These are phyloP conservation scores for Andrena trimmerana DNA, from an alignment of 2,888 invertebrate species.

Conservation along the genomic window DNA sequence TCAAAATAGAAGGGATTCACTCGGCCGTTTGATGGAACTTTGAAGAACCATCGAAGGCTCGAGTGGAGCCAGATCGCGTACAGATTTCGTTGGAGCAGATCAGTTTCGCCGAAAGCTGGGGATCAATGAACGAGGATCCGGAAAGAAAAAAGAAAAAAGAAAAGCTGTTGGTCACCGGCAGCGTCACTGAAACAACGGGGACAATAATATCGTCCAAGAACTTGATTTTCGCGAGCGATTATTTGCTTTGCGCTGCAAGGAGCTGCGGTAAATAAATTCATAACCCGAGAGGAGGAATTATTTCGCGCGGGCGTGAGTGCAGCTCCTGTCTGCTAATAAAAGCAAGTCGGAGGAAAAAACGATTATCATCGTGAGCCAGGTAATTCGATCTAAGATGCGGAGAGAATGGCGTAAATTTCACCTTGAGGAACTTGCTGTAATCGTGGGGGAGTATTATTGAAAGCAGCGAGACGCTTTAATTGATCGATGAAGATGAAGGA, in stretches of 20 bases:
- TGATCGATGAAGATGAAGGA: neutral
- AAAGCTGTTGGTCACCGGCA: neutral
- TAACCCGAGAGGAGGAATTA: no score
- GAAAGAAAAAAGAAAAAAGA: neutral
- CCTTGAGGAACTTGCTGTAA: neutral
- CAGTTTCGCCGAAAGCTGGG: neutral
- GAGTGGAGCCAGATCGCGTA: neutral
- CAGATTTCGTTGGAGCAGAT: neutral
- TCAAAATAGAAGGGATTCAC: neutral
- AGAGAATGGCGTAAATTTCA: neutral
- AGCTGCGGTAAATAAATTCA: slow-evolving; percentile 28
- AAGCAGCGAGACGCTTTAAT: neutral
- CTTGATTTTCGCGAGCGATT: slow-evolving; percentile 6
- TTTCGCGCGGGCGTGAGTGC: no score
- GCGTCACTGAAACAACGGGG: slow-evolving; percentile 16
- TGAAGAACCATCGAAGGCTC: neutral
- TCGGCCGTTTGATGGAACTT: neutral
- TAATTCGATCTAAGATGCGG: neutral
- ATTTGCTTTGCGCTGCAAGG: slow-evolving; percentile 18
- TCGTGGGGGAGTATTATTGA: neutral
- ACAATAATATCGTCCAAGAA: slow-evolving; percentile 16
- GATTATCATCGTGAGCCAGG: no score
- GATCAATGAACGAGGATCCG: slow-evolving; percentile 20
- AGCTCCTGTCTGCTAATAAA: no score
- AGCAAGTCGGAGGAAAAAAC: neutral